These are phyloP conservation scores for Eledona agricola DNA, from an alignment of 2,888 invertebrate genomes.

Conservation along the genomic window DNA sequence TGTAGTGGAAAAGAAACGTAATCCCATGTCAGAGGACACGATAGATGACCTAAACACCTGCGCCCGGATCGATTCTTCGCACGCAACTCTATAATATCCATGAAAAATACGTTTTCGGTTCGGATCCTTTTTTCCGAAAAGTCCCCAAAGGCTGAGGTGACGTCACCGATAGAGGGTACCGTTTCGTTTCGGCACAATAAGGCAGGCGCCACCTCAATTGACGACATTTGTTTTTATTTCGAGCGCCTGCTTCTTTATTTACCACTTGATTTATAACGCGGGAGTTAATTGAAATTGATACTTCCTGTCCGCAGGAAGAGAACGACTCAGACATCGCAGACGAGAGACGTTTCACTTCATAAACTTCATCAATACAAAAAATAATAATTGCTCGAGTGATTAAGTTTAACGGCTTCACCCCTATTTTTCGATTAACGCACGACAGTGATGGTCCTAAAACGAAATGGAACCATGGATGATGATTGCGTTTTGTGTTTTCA, in stretches of 20 bases:
- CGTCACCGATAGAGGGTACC: constrained; percentile 53
- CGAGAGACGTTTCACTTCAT: constrained; percentile 12
- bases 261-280: constrained; percentile 61
- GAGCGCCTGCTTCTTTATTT: constrained; percentile 59
- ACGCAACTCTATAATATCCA: constrained; percentile 44
- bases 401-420: constrained; percentile 9
- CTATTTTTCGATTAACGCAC: constrained; percentile 13
- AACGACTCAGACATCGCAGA: constrained; percentile 21
- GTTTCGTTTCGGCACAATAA: constrained; percentile 57
- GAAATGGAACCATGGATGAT: no score
- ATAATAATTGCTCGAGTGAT: constrained; percentile 9
- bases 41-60: constrained; percentile 61
- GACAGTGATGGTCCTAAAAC: no score
- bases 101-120: constrained; percentile 13
- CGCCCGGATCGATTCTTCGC: constrained; percentile 57
- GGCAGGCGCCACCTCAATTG: constrained; percentile 62
- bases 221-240: constrained; percentile 60
- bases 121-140: neutral
- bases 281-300: constrained; percentile 62
- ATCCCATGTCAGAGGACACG: constrained; percentile 58
- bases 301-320: constrained; percentile 56
- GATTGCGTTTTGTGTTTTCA: constrained; percentile 48
- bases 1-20: constrained; percentile 51
- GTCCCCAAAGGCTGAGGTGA: constrained; percentile 46
- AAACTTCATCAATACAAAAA: constrained; percentile 10